Evolutionary conservation across 2,797 vertebrate species (phyloP).

Genomic region (Vireo griseus): DNA sequence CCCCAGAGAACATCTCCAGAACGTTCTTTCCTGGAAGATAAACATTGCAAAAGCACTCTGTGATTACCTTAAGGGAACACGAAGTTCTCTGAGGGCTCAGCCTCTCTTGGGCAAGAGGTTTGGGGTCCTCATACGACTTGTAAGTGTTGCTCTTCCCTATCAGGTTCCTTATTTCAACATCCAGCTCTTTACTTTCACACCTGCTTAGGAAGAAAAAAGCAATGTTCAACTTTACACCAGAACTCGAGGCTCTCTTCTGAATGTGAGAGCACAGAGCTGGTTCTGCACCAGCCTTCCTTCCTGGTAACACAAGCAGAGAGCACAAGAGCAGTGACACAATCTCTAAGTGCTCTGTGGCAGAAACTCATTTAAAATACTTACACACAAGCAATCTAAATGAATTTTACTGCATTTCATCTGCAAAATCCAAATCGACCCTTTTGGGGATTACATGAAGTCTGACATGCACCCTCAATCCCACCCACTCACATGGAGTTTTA

Average conservation of each 20-base stretch:
- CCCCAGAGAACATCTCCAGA: not conserved
- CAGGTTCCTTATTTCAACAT: slow-evolving; percentile 62
- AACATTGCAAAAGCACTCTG: not conserved
- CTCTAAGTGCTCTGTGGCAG: not conserved
- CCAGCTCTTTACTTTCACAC: slow-evolving; percentile 73
- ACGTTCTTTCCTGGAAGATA: not conserved
- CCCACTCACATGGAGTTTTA: not conserved
- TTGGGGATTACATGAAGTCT: not conserved
- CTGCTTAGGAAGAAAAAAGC: slow-evolving; percentile 34
- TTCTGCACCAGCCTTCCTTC: not conserved
- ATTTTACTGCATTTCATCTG: not conserved
- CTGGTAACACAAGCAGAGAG: not conserved
- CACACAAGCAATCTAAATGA: not conserved
- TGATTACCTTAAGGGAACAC: slow-evolving; percentile 55
- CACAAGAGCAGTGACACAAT: not conserved
- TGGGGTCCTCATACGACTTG: not conserved
- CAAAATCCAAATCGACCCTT: not conserved
- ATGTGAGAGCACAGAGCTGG: not conserved
- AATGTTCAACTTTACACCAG: not conserved
- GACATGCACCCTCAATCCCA: not conserved
- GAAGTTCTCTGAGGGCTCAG: not conserved
- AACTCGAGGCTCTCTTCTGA: not conserved
- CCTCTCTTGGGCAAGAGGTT: not conserved
- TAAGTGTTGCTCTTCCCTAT: slow-evolving; percentile 46
- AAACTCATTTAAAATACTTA: not conserved